These are phyloP conservation scores for Torymus texanus DNA, from an alignment of 2,888 invertebrate genomes.

Conservation along the genomic window DNA sequence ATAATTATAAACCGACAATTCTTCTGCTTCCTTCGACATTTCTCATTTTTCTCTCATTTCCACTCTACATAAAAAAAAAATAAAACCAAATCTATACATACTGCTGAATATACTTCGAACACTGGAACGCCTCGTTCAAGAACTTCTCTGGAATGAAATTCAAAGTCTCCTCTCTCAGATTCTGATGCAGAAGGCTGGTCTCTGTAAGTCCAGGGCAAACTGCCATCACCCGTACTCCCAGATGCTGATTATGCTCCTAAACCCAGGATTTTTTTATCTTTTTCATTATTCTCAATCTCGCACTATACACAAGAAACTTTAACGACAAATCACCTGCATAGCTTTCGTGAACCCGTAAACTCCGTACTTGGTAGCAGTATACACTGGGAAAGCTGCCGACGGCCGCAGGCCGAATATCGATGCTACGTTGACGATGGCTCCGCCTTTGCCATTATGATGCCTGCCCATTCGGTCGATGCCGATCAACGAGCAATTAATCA, in stretches of 20 bases:
- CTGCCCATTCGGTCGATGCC: conserved; percentile 74
- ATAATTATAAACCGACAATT: too few relatives aligned
- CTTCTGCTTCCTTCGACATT: too few relatives aligned
- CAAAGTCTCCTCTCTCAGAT: conserved; percentile 49
- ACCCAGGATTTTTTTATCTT: neutral
- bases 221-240: conserved; percentile 69
- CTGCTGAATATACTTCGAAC: conserved; percentile 53
- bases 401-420: conserved; percentile 78
- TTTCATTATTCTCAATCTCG: neutral
- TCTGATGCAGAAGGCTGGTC: conserved; percentile 64
- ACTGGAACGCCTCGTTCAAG: conserved; percentile 43
- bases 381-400: conserved; percentile 73
- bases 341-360: conserved; percentile 68
- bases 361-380: conserved; percentile 72
- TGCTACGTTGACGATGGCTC: conserved; percentile 80
- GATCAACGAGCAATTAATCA: conserved; percentile 71
- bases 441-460: conserved; percentile 77
- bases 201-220: conserved; percentile 71
- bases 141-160: conserved; percentile 45
- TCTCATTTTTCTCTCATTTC: too few relatives aligned
- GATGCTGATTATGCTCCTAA: conserved; percentile 69
- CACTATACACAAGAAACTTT: too few relatives aligned
- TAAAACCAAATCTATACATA: neutral
- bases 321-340: conserved; percentile 62
- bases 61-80: too few relatives aligned